Evolutionary conservation across 2,113 vertebrate species (phyloP).

Genomic region (Canis aureus): DNA sequence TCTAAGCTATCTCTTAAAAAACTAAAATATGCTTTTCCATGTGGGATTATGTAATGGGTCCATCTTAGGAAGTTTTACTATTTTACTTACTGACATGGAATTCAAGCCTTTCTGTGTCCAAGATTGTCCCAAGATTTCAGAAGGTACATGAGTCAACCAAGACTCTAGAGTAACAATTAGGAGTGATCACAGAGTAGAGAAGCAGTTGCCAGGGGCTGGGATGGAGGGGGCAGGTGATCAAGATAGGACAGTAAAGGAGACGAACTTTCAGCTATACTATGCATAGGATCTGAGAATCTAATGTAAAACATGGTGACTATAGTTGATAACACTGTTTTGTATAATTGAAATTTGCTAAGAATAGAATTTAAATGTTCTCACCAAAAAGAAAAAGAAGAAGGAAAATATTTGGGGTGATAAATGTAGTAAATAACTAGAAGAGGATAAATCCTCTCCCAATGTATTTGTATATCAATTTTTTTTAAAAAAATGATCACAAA

Average conservation of each 20-base stretch:
- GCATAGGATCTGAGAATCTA: background rate
- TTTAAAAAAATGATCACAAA: background rate
- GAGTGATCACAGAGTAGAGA: background rate
- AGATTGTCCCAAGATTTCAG: background rate
- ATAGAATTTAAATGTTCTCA: background rate
- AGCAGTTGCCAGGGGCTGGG: background rate
- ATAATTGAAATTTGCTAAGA: background rate
- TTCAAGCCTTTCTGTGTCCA: background rate
- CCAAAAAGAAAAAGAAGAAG: background rate
- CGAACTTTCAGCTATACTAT: background rate
- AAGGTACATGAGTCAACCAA: background rate
- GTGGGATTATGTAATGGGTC: background rate
- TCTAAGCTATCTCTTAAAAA: background rate
- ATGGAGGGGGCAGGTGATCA: background rate
- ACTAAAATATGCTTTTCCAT: background rate
- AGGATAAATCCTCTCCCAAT: background rate
- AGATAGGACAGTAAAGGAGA: background rate
- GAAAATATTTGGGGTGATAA: background rate
- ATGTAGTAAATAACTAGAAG: conserved; percentile 3
- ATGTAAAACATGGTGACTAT: background rate
- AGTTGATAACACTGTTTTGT: background rate
- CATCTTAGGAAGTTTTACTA: background rate
- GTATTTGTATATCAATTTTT: background rate
- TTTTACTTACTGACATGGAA: conserved; percentile 11
- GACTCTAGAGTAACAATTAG: background rate